Conservation (phyloP, 2,888 invertebrate species). For the Rambutsinella grinnellia region DNA sequence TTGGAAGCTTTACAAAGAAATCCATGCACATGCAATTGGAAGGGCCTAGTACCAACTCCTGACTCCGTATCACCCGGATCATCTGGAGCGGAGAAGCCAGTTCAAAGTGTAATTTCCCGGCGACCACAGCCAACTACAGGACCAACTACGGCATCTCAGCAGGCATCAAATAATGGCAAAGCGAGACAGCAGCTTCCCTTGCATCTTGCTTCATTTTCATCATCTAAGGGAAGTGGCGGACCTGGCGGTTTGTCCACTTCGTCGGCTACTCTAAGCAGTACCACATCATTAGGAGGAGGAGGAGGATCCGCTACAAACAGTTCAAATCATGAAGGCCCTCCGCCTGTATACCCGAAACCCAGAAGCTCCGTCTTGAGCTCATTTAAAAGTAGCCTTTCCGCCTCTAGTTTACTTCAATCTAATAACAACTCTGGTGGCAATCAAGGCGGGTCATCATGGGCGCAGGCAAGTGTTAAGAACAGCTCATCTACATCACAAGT, state of each 20-base stretch:
- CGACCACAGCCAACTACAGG: slow-evolving; percentile 60
- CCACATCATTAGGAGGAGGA: background rate
- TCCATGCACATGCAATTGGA: slow-evolving; percentile 67
- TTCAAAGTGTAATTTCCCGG: slow-evolving; percentile 68
- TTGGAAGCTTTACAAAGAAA: slow-evolving; percentile 82
- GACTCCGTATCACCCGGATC: slow-evolving; percentile 68
- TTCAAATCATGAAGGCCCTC: slow-evolving; percentile 30
- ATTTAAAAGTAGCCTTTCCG: slow-evolving; percentile 48
- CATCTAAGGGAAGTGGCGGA: slow-evolving; percentile 45
- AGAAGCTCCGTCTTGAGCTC: slow-evolving; percentile 52
- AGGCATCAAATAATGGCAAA: slow-evolving; percentile 64
- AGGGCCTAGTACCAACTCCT: slow-evolving; percentile 73
- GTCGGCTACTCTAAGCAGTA: slow-evolving; percentile 8
- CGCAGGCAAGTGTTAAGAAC: slow-evolving; percentile 41
- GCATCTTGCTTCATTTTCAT: slow-evolving; percentile 79
- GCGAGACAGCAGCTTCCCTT: slow-evolving; percentile 90
- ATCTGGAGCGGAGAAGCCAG: slow-evolving; percentile 66
- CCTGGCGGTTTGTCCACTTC: slow-evolving; percentile 11
- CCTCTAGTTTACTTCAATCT: slow-evolving; percentile 37
- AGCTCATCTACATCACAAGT: slow-evolving; percentile 49
- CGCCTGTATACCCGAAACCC: slow-evolving; percentile 51
- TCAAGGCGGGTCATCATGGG: slow-evolving; percentile 32
- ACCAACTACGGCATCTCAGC: slow-evolving; percentile 49
- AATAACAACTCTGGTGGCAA: slow-evolving; percentile 17
- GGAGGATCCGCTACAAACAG: slow-evolving; percentile 25